phyloP scores from a whole-genome alignment of 2,888 invertebrate genomes.

The Diarsia mendica region DNA sequence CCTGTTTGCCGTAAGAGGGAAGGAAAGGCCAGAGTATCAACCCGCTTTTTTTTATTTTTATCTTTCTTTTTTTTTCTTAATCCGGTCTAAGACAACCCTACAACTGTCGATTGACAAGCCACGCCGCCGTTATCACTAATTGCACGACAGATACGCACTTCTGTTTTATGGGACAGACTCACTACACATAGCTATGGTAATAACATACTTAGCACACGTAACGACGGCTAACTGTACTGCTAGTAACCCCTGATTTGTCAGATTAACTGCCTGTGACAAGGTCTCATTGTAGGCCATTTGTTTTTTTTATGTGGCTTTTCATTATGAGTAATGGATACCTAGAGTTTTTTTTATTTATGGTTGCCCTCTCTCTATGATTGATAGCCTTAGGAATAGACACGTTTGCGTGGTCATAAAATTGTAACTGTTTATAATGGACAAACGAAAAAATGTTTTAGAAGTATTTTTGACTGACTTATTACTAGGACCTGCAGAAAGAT shows the following conservation, averaged over 20 bases:
- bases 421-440: neutral
- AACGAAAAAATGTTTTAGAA: neutral
- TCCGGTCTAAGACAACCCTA: constrained; percentile 39
- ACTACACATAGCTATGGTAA: constrained; percentile 38
- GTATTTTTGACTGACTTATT: neutral
- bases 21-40: no score
- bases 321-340: constrained; percentile 29
- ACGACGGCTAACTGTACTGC: constrained; percentile 32
- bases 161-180: constrained; percentile 66
- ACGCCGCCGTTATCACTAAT: constrained; percentile 75
- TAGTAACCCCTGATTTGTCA: constrained; percentile 43
- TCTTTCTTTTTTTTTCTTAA: no score
- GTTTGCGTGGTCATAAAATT: neutral
- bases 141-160: constrained; percentile 78
- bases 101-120: constrained; percentile 63
- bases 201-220: constrained; percentile 20
- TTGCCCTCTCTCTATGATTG: constrained; percentile 27
- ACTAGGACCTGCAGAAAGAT: neutral
- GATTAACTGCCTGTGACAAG: constrained; percentile 57
- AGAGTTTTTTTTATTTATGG: constrained; percentile 35
- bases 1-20: no score
- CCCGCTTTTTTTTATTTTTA: no score
- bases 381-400: neutral
- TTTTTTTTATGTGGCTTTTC: constrained; percentile 30
- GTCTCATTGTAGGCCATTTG: constrained; percentile 42